phyloP scores from a whole-genome alignment of 2,797 vertebrate genomes.

The Alfaro cultratus region DNA sequence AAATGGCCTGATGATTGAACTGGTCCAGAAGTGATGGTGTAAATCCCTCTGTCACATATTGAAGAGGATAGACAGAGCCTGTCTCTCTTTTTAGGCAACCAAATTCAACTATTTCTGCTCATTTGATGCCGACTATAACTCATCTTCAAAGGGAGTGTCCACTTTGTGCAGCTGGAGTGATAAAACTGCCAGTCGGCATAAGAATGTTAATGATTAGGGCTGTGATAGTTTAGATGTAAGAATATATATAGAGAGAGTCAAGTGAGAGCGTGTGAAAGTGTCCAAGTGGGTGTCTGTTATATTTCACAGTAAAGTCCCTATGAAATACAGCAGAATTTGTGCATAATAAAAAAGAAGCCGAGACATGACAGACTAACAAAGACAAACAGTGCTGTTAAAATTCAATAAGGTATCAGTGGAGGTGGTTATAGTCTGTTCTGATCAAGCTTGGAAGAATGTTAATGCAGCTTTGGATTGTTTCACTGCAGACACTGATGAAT shows the following conservation, averaged over 20 bases:
- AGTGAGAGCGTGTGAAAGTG: slow-evolving; percentile 73
- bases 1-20: slow-evolving; percentile 43
- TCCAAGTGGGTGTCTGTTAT: slow-evolving; percentile 48
- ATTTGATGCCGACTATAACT: slow-evolving; percentile 26
- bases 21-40: slow-evolving; percentile 48
- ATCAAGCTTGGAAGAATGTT: slow-evolving; percentile 30
- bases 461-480: slow-evolving; percentile 38
- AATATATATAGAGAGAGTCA: slow-evolving; percentile 67
- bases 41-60: slow-evolving; percentile 53
- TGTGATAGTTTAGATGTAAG: slow-evolving; percentile 57
- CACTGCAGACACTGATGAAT: slow-evolving; percentile 53
- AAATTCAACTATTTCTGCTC: slow-evolving; percentile 38
- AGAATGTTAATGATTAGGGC: slow-evolving; percentile 77
- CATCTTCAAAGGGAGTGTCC: slow-evolving; percentile 68
- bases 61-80: slow-evolving; percentile 26
- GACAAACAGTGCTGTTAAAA: slow-evolving; percentile 33
- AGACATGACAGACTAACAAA: slow-evolving; percentile 38
- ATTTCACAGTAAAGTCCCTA: slow-evolving; percentile 58
- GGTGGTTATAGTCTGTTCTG: slow-evolving; percentile 19
- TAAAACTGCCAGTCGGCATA: slow-evolving; percentile 69
- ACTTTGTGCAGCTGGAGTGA: slow-evolving; percentile 61
- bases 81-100: slow-evolving; percentile 13
- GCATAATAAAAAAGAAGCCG: slow-evolving; percentile 27
- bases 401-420: slow-evolving; percentile 50
- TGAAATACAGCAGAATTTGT: slow-evolving; percentile 38